A percentile compares a stretch with the other conserved stretches of the same genome.
Evolutionary conservation across 2,113 vertebrate species (phyloP).

Genomic region (Nestor notabilis): DNA sequence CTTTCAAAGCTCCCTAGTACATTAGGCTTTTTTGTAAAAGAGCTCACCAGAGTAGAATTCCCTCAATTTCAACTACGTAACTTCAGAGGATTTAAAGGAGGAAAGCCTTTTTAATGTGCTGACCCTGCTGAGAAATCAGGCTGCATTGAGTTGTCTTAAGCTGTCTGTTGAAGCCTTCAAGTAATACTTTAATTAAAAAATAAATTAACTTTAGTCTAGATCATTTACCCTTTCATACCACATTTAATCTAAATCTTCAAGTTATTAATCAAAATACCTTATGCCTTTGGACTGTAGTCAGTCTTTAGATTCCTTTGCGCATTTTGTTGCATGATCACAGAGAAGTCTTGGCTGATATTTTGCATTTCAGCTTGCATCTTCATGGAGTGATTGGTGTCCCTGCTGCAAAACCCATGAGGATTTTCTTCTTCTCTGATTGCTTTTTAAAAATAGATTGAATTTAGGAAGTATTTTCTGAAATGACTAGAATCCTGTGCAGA

Average conservation of each 20-base stretch:
- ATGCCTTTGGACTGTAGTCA: not conserved
- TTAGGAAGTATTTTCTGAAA: not conserved
- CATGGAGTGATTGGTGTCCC: not conserved
- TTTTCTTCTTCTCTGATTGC: not conserved
- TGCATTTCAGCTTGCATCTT: not conserved
- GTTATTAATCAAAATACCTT: not conserved
- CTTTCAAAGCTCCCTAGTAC: not conserved
- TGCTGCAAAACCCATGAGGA: not conserved
- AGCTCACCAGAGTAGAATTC: not conserved
- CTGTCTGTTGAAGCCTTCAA: not conserved
- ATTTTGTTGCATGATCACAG: not conserved
- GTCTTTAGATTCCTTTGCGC: not conserved
- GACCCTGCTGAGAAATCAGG: not conserved
- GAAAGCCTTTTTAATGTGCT: not conserved
- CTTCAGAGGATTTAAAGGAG: not conserved
- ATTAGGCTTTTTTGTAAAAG: not conserved
- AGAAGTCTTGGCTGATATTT: not conserved
- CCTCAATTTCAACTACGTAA: not conserved
- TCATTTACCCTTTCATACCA: not conserved
- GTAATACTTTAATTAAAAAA: not conserved
- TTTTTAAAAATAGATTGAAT: not conserved
- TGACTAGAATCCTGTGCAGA: not conserved
- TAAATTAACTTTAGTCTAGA: not conserved
- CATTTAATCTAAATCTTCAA: not conserved
- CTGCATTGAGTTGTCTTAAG: not conserved